Base-by-base conservation (phyloP, 2,113 vertebrate genomes). In the Albula glossodonta region DNA sequence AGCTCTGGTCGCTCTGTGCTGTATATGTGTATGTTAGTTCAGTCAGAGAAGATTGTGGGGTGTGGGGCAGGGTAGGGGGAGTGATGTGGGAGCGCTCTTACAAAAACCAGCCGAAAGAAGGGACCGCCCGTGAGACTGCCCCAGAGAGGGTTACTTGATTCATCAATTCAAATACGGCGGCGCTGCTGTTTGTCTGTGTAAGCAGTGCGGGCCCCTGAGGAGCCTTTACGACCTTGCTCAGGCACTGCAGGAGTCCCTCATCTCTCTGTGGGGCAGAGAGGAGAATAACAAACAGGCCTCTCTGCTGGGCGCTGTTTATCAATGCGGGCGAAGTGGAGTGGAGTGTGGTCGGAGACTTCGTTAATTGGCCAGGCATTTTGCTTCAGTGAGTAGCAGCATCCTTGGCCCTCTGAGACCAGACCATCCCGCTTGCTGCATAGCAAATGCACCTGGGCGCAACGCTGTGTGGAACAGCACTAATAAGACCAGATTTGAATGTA, bases 351-450 rank as follows among this genome's bases (percentile, higher is more conserved):
- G 25, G 19, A 51, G 70, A 17, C 13, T 25, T 9, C 78, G 77
- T 52, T 84, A 83, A 80, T 57, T 80, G 53, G 53, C 7, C 22
- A 51, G 77, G 15, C 53, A 49, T 50, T 83, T 63, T 51, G 41
- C 41, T 56, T 83, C 53, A 41, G 52, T 80, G 70, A 87, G 78
- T 78, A 63, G 53, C 83, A 78, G 66, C 13, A 53, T 70, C 63
- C 19, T 70, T 22, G 19, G 56, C 41, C 81, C 74, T 52, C 51
- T 19, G 82, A 83, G 77, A 49, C 51, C 11, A 6, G 51, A 41
- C 25, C 22, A 31, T n/a, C 82, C 86, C 10, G 48, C 48, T 66
- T 49, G 6, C 41, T 15, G 22, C 48, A 79, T 80, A 49, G 25
- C 25, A 51, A 15, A 77, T 25, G 15, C 53, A 78, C 82, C 81